Conservation (phyloP, 1,140 invertebrate species). For the Panonychus citri region DNA sequence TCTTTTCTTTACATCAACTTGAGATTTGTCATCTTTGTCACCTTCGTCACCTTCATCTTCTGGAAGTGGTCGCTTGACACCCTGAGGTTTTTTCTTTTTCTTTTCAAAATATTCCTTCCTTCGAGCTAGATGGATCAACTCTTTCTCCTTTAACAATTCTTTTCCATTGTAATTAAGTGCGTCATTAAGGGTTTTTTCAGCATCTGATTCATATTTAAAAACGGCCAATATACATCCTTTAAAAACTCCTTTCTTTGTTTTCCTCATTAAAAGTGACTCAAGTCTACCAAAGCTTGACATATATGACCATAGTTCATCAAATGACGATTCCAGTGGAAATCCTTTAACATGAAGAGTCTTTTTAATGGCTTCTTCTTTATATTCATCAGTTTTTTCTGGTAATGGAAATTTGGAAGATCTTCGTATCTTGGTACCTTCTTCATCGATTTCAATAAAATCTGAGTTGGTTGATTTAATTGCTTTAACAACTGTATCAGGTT, state of each 20-base stretch:
- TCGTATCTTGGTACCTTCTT: constrained; percentile 56
- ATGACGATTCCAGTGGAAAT: constrained; percentile 41
- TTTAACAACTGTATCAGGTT: constrained; percentile 40
- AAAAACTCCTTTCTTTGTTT: background rate
- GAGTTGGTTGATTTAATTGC: constrained; percentile 49
- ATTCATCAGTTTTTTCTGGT: constrained; percentile 61
- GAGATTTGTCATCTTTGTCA: too few relatives aligned
- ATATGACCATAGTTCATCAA: constrained; percentile 48
- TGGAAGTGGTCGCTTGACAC: too few relatives aligned
- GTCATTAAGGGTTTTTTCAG: background rate
- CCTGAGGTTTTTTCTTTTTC: too few relatives aligned
- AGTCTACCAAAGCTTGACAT: constrained; percentile 42
- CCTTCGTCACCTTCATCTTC: too few relatives aligned
- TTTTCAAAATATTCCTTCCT: background rate
- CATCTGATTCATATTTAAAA: background rate
- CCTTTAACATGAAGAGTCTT: constrained; percentile 71
- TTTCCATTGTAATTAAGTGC: background rate
- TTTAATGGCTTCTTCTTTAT: constrained; percentile 44
- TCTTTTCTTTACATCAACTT: too few relatives aligned
- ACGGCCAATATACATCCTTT: constrained; percentile 1
- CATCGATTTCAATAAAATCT: constrained; percentile 49
- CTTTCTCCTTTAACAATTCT: background rate
- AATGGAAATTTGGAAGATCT: constrained; percentile 46
- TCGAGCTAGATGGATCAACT: background rate
- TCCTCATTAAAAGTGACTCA: constrained; percentile 43